Conservation (phyloP, 2,888 invertebrate species). For the Koerneria pararmatus region DNA sequence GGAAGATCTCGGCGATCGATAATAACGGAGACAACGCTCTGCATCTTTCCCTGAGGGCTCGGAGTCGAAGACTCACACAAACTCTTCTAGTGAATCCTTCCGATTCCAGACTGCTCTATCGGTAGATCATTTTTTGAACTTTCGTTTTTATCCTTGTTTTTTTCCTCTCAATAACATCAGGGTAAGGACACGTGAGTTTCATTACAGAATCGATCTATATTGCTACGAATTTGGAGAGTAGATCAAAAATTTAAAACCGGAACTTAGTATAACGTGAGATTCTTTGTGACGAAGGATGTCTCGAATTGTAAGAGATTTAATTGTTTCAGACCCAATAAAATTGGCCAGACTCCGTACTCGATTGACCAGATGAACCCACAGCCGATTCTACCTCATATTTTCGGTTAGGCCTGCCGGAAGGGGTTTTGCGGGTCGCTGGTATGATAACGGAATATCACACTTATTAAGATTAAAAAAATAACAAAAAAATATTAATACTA, state of each 20-base stretch:
- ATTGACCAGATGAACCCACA: conserved; percentile 73
- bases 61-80: conserved; percentile 70
- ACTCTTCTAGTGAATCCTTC: conserved; percentile 87
- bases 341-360: conserved; percentile 93
- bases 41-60: conserved; percentile 90
- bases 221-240: neutral
- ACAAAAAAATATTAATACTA: too few species aligned
- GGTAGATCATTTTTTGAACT: neutral
- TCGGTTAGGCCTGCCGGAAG: conserved; percentile 37
- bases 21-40: conserved; percentile 82
- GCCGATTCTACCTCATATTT: conserved; percentile 59
- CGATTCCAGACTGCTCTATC: conserved; percentile 70
- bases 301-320: too few species aligned
- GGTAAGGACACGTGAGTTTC: neutral
- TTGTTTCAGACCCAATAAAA: conserved; percentile 50
- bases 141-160: neutral
- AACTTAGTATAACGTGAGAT: too few species aligned
- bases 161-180: neutral
- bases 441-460: too few species aligned
- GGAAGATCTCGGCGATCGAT: conserved; percentile 78
- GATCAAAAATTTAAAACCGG: too few species aligned
- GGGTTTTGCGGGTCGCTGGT: too few species aligned
- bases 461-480: too few species aligned
- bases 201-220: neutral
- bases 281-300: too few species aligned